These are phyloP conservation scores for Heliconius aoede DNA, from an alignment of 2,888 invertebrate genomes.

Conservation along the genomic window DNA sequence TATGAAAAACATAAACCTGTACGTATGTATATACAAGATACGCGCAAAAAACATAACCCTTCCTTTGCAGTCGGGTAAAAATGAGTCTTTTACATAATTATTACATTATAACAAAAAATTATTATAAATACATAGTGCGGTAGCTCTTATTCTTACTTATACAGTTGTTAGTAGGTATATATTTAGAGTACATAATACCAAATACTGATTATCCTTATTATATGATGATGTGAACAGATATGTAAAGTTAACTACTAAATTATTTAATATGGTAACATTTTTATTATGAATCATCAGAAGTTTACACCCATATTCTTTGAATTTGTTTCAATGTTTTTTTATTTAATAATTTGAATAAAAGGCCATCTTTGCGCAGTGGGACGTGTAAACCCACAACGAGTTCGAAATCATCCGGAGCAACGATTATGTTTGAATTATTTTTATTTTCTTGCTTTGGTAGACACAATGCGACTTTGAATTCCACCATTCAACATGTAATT, in stretches of 20 bases:
- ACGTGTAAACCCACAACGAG: too few species aligned
- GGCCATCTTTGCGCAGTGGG: too few species aligned
- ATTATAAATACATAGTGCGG: neutral
- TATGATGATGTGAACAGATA: slow-evolving; percentile 68
- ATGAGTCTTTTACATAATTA: too few species aligned
- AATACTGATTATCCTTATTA: slow-evolving; percentile 63
- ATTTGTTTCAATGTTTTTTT: neutral
- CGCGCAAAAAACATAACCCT: too few species aligned
- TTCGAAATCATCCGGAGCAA: neutral
- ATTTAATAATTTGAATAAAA: too few species aligned
- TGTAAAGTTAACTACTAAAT: slow-evolving; percentile 75
- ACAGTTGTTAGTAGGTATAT: slow-evolving; percentile 38
- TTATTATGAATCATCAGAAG: slow-evolving; percentile 52
- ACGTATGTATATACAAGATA: too few species aligned
- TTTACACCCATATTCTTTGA: slow-evolving; percentile 1
- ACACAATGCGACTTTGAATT: too few species aligned
- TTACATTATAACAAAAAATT: neutral
- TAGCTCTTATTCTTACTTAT: slow-evolving; percentile 11
- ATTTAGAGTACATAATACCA: slow-evolving; percentile 36
- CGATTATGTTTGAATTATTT: neutral
- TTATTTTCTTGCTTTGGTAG: too few species aligned
- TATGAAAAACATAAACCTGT: too few species aligned
- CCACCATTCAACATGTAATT: too few species aligned
- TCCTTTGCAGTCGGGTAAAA: too few species aligned
- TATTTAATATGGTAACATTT: slow-evolving; percentile 78